phyloP scores from a whole-genome alignment of 1,140 invertebrate species.

The Eubasilissa regina region DNA sequence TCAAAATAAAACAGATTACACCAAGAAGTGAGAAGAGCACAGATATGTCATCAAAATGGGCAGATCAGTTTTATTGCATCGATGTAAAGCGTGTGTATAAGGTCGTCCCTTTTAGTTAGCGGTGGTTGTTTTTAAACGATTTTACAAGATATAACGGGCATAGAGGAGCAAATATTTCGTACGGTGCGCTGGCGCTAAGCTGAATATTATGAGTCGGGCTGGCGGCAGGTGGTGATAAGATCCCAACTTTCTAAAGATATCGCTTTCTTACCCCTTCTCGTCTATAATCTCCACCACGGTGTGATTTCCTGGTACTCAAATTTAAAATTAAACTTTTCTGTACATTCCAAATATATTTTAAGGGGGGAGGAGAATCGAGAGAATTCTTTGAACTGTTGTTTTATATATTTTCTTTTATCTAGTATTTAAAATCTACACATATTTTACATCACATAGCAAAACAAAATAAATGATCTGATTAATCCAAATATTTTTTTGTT shows the following conservation, averaged over 20 bases:
- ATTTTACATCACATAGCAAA: no score
- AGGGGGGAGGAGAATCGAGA: no score
- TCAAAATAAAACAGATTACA: neutral
- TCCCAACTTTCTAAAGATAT: constrained; percentile 61
- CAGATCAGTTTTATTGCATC: neutral
- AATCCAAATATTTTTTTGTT: no score
- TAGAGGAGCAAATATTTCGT: constrained; percentile 52
- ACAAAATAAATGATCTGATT: no score
- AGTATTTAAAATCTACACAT: no score
- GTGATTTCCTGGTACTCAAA: constrained; percentile 38
- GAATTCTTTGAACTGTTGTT: no score
- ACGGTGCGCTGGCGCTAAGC: constrained; percentile 65
- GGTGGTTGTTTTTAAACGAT: constrained; percentile 2
- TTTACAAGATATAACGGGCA: neutral
- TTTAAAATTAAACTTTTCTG: constrained; percentile 27
- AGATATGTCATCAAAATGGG: neutral
- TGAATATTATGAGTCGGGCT: constrained; percentile 73
- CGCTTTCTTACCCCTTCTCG: constrained; percentile 41
- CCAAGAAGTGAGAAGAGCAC: neutral
- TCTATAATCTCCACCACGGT: constrained; percentile 9
- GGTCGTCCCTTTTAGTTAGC: constrained; percentile 8
- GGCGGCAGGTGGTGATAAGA: constrained; percentile 71
- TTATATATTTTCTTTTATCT: no score
- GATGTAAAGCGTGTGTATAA: neutral
- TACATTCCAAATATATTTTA: neutral